Conservation (phyloP, 2,797 vertebrate genomes). For the Epinephelus coioides region DNA sequence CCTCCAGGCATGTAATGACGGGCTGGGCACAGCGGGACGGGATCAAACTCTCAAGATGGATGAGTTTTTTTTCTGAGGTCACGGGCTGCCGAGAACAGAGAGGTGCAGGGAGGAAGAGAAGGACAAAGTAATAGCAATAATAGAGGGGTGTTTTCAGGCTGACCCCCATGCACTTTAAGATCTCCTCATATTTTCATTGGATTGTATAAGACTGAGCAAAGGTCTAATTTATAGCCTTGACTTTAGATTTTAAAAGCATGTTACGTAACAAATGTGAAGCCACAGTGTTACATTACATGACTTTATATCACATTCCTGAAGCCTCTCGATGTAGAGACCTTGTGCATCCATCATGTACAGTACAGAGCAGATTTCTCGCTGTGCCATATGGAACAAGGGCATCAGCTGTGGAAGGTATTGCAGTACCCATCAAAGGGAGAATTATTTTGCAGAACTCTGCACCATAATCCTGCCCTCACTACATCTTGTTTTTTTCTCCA, state of each 20-base stretch:
- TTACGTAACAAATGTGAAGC: background rate
- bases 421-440: constrained; percentile 9
- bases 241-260: background rate
- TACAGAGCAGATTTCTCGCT: background rate
- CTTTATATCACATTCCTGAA: background rate
- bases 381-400: background rate
- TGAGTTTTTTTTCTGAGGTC: constrained; percentile 40
- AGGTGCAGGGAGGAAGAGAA: background rate
- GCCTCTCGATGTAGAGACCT: background rate
- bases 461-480: background rate
- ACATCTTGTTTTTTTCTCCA: background rate
- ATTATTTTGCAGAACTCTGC: constrained; percentile 20
- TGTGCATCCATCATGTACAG: background rate
- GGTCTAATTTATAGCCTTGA: background rate
- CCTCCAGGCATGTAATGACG: constrained; percentile 43
- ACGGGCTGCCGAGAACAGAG: constrained; percentile 24
- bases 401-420: background rate
- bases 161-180: background rate
- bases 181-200: background rate
- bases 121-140: constrained; percentile 11
- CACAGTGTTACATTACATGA: background rate
- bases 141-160: background rate
- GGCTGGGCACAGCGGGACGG: constrained; percentile 29
- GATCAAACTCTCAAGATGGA: constrained; percentile 66
- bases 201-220: background rate